These are phyloP conservation scores for Myopa testacea DNA, from an alignment of 2,888 invertebrate species.

Conservation along the genomic window DNA sequence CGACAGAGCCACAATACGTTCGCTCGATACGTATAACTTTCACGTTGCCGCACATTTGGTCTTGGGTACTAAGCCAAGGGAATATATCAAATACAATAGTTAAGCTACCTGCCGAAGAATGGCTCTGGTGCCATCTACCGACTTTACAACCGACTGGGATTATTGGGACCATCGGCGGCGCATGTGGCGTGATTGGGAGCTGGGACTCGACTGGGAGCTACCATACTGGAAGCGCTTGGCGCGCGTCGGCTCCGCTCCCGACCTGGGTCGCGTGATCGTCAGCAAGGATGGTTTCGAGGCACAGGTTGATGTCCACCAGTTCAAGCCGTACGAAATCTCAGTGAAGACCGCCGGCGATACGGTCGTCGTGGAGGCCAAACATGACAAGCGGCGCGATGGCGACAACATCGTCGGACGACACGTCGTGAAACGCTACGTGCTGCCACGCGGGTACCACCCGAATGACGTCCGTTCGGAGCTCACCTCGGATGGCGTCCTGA, in stretches of 20 bases:
- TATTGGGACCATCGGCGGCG: slow-evolving; percentile 66
- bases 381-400: slow-evolving; percentile 77
- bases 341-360: slow-evolving; percentile 75
- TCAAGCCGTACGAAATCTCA: slow-evolving; percentile 75
- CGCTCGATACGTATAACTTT: neutral
- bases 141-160: slow-evolving; percentile 61
- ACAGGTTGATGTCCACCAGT: slow-evolving; percentile 76
- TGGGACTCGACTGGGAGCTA: slow-evolving; percentile 63
- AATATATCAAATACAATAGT: too few species aligned
- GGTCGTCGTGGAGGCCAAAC: slow-evolving; percentile 76
- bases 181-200: slow-evolving; percentile 65
- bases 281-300: slow-evolving; percentile 78
- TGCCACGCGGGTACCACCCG: slow-evolving; percentile 78
- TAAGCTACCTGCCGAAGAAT: slow-evolving; percentile 45
- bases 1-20: slow-evolving; percentile 11
- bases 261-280: slow-evolving; percentile 65
- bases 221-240: slow-evolving; percentile 65
- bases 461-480: slow-evolving; percentile 76
- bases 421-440: slow-evolving; percentile 78
- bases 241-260: slow-evolving; percentile 65
- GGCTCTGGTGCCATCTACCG: slow-evolving; percentile 63
- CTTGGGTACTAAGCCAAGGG: slow-evolving; percentile 4
- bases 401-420: slow-evolving; percentile 84
- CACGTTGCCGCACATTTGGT: slow-evolving; percentile 25
- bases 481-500: slow-evolving; percentile 79